Conservation (phyloP, 2,113 vertebrate genomes). For the Trichomycterus rosablanca region DNA sequence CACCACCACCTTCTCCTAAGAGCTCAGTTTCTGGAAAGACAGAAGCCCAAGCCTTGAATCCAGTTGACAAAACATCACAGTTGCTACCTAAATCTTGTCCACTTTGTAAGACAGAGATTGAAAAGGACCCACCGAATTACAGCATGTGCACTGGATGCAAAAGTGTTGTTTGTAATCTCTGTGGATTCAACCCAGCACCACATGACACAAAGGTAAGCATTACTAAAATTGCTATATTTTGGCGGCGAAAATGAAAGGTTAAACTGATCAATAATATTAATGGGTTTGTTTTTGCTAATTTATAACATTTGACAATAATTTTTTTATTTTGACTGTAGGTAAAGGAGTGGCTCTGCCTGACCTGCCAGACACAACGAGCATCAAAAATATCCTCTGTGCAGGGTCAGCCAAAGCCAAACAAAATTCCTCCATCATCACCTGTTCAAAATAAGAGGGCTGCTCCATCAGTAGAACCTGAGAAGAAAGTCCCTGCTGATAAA, state of each 20-base stretch:
- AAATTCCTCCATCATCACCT: conserved; percentile 25
- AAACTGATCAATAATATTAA: too few species aligned
- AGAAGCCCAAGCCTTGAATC: neutral
- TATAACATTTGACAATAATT: neutral
- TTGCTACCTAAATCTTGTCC: conserved; percentile 68
- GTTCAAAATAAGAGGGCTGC: neutral
- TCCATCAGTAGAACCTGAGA: neutral
- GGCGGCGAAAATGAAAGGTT: too few species aligned
- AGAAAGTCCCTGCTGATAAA: too few species aligned
- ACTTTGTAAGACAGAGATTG: conserved; percentile 82
- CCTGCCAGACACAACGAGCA: conserved; percentile 90
- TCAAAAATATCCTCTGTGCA: conserved; percentile 47
- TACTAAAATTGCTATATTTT: too few species aligned
- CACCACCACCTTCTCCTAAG: too few species aligned
- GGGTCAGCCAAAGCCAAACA: conserved; percentile 53
- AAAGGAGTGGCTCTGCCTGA: conserved; percentile 93
- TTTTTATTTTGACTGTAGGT: conserved; percentile 62
- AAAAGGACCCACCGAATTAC: conserved; percentile 82
- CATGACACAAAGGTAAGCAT: conserved; percentile 79
- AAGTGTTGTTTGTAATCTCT: conserved; percentile 83
- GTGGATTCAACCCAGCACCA: conserved; percentile 88
- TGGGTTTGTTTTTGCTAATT: neutral
- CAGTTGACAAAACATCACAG: neutral
- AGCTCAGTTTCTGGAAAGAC: too few species aligned
- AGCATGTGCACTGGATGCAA: conserved; percentile 88